Percentiles rank a stretch among this genome's conserved stretches.
These are phyloP conservation scores for Cyphomyrus plagiostoma DNA, from an alignment of 2,113 vertebrate species.

Conservation along the genomic window DNA sequence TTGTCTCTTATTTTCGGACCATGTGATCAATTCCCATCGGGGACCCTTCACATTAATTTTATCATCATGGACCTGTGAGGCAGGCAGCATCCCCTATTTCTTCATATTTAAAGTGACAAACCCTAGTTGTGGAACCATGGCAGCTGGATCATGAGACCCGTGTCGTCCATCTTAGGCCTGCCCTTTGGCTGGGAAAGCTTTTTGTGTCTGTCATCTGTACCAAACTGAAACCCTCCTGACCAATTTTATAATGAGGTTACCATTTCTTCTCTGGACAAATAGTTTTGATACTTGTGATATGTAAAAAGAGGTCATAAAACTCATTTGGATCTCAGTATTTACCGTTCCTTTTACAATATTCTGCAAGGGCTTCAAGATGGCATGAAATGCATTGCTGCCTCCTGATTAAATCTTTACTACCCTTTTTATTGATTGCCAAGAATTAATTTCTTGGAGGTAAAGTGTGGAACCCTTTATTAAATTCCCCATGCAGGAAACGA, in stretches of 20 bases:
- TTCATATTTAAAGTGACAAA: neutral
- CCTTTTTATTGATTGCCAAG: neutral
- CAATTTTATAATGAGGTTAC: neutral
- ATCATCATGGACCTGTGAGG: neutral
- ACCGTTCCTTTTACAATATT: neutral
- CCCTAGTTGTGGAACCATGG: neutral
- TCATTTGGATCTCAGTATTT: slow-evolving; percentile 10
- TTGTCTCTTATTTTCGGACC: neutral
- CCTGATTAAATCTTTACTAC: slow-evolving; percentile 12
- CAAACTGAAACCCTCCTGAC: neutral
- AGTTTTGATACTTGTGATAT: neutral
- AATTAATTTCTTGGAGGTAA: slow-evolving; percentile 33
- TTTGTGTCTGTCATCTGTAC: neutral
- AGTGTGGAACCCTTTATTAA: slow-evolving; percentile 24
- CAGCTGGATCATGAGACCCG: neutral
- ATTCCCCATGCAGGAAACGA: slow-evolving; percentile 73
- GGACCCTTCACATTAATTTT: neutral
- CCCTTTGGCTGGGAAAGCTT: neutral
- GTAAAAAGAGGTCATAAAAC: slow-evolving; percentile 1
- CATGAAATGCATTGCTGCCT: neutral
- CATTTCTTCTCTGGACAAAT: neutral
- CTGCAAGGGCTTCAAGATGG: neutral
- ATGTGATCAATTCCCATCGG: neutral
- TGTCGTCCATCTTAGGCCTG: neutral
- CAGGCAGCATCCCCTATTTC: neutral